These are phyloP conservation scores for Aeoliscus strigatus DNA, from an alignment of 2,797 vertebrate species.

Conservation along the genomic window DNA sequence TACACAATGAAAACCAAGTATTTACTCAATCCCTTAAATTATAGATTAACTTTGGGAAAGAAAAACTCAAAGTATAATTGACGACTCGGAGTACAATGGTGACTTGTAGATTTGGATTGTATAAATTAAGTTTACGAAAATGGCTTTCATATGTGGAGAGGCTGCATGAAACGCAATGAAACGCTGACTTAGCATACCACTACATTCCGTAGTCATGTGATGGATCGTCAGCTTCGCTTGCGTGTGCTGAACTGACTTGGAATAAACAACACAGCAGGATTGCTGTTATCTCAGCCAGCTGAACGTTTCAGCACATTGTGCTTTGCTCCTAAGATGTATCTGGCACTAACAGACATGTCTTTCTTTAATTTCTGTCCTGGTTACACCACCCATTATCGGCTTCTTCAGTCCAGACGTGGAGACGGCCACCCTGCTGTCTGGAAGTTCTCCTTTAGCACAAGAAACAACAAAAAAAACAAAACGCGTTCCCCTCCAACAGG, in stretches of 20 bases:
- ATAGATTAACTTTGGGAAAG: conserved; percentile 35
- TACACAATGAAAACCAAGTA: conserved; percentile 53
- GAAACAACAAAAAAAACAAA: conserved; percentile 42
- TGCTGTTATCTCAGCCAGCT: conserved; percentile 14
- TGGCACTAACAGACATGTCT: conserved; percentile 20
- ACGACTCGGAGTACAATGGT: no score
- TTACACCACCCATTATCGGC: conserved; percentile 15
- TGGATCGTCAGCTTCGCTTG: conserved; percentile 51
- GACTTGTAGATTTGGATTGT: conserved; percentile 29
- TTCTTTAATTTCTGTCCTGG: conserved; percentile 30
- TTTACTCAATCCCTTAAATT: conserved; percentile 55
- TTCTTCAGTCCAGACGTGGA: conserved; percentile 21
- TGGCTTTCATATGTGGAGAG: conserved; percentile 60
- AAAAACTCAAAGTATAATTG: conserved; percentile 25
- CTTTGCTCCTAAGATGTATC: conserved; percentile 1
- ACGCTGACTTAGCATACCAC: conserved; percentile 36
- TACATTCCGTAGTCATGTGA: conserved; percentile 56
- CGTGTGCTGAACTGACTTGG: conserved; percentile 26
- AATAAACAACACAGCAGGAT: conserved; percentile 44
- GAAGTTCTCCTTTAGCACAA: conserved; percentile 47
- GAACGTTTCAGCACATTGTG: conserved; percentile 32
- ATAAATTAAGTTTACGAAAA: conserved; percentile 55
- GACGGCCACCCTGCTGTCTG: conserved; percentile 51
- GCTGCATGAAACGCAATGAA: conserved; percentile 35
- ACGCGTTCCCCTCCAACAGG: conserved; percentile 50